Percentiles rank a stretch among this genome's conserved stretches.
Conservation (phyloP, 2,113 vertebrate genomes). For the Datnioides undecimradiatus region DNA sequence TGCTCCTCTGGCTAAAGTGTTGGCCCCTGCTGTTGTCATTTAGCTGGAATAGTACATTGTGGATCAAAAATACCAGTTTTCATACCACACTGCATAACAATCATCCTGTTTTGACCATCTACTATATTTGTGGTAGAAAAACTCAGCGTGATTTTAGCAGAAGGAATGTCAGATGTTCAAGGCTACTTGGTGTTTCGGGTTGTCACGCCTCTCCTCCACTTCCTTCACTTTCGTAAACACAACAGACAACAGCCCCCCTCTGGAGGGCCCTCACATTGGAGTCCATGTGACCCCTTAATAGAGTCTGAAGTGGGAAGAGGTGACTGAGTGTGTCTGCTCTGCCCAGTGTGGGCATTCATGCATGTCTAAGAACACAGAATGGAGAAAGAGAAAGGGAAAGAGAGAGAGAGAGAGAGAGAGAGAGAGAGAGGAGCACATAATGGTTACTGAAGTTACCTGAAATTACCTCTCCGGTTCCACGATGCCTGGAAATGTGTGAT, state of each 20-base stretch:
- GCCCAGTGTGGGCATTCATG: constrained; percentile 2
- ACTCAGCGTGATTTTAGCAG: neutral
- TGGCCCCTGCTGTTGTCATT: neutral
- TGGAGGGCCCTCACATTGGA: constrained; percentile 15
- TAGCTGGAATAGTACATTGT: neutral
- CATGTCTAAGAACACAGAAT: neutral
- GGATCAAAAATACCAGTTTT: neutral
- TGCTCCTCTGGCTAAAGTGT: neutral
- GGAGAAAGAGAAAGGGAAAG: neutral
- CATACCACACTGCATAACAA: neutral
- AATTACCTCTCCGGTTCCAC: neutral
- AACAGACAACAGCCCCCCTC: neutral
- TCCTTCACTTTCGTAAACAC: neutral
- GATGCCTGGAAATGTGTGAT: neutral
- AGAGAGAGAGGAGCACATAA: neutral
- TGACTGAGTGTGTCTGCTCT: constrained; percentile 13
- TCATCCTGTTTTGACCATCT: neutral
- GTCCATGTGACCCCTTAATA: constrained; percentile 1
- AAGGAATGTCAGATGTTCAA: neutral
- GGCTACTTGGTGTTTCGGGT: neutral
- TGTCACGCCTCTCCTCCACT: neutral
- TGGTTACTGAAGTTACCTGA: constrained; percentile 5
- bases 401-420: neutral
- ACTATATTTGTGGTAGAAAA: neutral
- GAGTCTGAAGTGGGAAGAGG: constrained; percentile 3